Evolutionary conservation across 2,113 vertebrate genomes (phyloP).

Genomic region (Ovibos moschatus): DNA sequence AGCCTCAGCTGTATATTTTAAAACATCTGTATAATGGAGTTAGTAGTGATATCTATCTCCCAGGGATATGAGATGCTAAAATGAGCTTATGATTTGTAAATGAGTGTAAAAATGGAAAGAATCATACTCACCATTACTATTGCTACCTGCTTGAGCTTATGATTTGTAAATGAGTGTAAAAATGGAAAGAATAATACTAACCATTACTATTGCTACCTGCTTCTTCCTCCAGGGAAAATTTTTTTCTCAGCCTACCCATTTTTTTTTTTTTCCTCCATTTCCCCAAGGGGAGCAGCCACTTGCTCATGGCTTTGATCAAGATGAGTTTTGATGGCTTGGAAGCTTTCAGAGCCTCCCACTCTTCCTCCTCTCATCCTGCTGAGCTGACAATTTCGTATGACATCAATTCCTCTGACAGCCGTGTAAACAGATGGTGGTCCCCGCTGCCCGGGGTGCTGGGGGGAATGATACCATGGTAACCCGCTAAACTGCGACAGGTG

Average conservation of each 20-base stretch:
- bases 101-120: neutral
- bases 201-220: neutral
- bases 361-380: conserved; percentile 58
- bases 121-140: neutral
- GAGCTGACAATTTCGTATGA: conserved; percentile 67
- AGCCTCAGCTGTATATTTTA: neutral
- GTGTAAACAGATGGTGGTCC: conserved; percentile 78
- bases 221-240: neutral
- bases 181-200: neutral
- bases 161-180: neutral
- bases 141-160: neutral
- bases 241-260: neutral
- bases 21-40: neutral
- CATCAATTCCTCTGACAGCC: conserved; percentile 76
- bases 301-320: conserved; percentile 48
- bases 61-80: neutral
- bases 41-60: neutral
- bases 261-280: neutral
- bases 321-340: conserved; percentile 69
- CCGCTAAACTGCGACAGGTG: conserved; percentile 71
- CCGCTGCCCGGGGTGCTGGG: conserved; percentile 62
- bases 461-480: conserved; percentile 74
- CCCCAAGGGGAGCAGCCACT: conserved; percentile 23
- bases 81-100: neutral
- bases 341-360: conserved; percentile 69